Conservation (phyloP, 2,797 vertebrate species). For the Aulostomus chinensis region DNA sequence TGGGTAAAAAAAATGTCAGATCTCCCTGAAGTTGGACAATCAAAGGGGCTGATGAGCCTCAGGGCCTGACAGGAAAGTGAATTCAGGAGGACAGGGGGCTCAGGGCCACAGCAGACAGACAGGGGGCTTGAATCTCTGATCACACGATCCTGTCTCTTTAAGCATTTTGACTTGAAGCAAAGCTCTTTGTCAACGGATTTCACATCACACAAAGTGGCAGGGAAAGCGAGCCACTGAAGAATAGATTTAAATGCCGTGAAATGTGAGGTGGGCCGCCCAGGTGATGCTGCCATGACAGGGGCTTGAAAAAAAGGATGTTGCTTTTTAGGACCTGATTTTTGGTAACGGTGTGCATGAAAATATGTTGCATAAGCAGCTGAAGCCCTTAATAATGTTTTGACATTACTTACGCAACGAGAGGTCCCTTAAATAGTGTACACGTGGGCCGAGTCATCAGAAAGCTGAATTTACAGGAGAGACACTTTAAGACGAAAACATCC, state of each 20-base stretch:
- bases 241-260: constrained; percentile 49
- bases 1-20: constrained; percentile 34
- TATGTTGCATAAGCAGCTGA: constrained; percentile 38
- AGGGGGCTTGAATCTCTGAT: constrained; percentile 47
- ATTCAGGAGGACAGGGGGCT: constrained; percentile 39
- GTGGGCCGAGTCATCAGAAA: constrained; percentile 30
- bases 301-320: constrained; percentile 3
- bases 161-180: constrained; percentile 33
- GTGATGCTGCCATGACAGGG: constrained; percentile 24
- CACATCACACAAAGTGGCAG: constrained; percentile 35
- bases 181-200: constrained; percentile 44
- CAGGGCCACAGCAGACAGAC: constrained; percentile 28
- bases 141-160: constrained; percentile 33
- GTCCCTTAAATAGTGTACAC: constrained; percentile 4
- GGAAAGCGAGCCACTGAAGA: constrained; percentile 35
- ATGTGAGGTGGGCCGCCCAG: constrained; percentile 26
- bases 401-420: constrained; percentile 32
- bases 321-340: constrained; percentile 2
- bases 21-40: constrained; percentile 54
- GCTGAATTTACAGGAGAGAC: constrained; percentile 7
- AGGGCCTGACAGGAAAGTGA: constrained; percentile 41
- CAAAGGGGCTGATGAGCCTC: constrained; percentile 41
- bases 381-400: constrained; percentile 31
- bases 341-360: too few relatives aligned
- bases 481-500: neutral